Percentiles rank a stretch among this genome's conserved stretches.
Evolutionary conservation across 2,888 invertebrate species (phyloP).

Genomic region (Stratiomys singularior): DNA sequence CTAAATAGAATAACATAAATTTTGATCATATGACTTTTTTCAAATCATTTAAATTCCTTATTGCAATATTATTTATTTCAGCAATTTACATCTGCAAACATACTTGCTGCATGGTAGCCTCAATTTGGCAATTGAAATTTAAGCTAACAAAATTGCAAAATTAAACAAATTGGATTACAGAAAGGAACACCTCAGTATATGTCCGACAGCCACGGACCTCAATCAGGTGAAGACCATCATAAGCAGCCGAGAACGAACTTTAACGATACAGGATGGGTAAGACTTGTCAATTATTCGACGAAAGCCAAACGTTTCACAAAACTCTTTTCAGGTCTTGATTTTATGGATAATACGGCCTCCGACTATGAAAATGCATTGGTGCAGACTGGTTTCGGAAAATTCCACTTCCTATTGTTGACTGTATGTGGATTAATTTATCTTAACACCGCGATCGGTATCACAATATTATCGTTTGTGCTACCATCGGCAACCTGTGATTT

Average conservation of each 20-base stretch:
- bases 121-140: neutral
- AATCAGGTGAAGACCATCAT: constrained; percentile 46
- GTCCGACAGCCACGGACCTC: constrained; percentile 51
- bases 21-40: no score
- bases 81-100: neutral
- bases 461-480: constrained; percentile 83
- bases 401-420: constrained; percentile 79
- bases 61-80: neutral
- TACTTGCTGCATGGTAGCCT: constrained; percentile 18
- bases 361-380: constrained; percentile 62
- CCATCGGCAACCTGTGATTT: constrained; percentile 87
- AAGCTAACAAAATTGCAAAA: neutral
- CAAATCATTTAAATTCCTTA: no score
- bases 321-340: constrained; percentile 58
- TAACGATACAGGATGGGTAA: constrained; percentile 56
- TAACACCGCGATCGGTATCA: constrained; percentile 84
- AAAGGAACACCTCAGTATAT: constrained; percentile 45
- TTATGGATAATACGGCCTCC: constrained; percentile 60
- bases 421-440: constrained; percentile 84
- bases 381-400: constrained; percentile 80
- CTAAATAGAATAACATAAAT: no score
- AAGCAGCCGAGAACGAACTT: constrained; percentile 51
- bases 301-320: no score
- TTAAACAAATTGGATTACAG: constrained; percentile 31
- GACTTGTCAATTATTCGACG: neutral